Evolutionary conservation across 2,888 invertebrate species (phyloP).

Genomic region (Thecophora atra): DNA sequence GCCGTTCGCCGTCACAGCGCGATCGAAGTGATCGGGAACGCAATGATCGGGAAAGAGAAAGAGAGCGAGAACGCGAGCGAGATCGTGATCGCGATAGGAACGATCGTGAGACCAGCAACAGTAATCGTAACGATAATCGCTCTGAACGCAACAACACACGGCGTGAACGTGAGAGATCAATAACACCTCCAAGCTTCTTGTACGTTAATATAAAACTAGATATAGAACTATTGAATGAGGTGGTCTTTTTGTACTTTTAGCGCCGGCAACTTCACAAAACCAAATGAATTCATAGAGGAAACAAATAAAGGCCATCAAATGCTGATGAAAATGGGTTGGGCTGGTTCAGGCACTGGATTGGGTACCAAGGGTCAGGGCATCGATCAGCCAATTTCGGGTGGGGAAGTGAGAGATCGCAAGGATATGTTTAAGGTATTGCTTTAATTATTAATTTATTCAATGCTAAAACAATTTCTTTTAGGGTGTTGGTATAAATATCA

Average conservation of each 20-base stretch:
- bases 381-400: conserved; percentile 92
- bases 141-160: conserved; percentile 60
- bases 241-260: conserved; percentile 22
- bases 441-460: not conserved
- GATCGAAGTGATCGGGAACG: conserved; percentile 48
- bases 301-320: conserved; percentile 97
- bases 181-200: conserved; percentile 79
- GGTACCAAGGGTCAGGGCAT: conserved; percentile 96
- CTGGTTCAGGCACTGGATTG: conserved; percentile 85
- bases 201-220: conserved; percentile 63
- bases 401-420: conserved; percentile 86
- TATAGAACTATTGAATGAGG: not conserved
- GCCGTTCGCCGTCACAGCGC: conserved; percentile 63
- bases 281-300: conserved; percentile 78
- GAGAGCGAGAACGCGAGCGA: conserved; percentile 52
- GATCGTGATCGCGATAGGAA: conserved; percentile 46
- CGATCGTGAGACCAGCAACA: conserved; percentile 64
- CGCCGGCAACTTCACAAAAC: conserved; percentile 55
- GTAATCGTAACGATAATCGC: conserved; percentile 56
- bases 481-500: conserved; percentile 91
- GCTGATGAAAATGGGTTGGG: conserved; percentile 98
- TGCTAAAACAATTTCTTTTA: conserved; percentile 50
- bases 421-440: conserved; percentile 83
- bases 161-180: conserved; percentile 67
- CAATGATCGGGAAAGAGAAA: conserved; percentile 42